Evolutionary conservation across 1,140 invertebrate genomes (phyloP), one percentile per base, ranked within the genome.

Genomic region (Luehdorfia chinensis): DNA sequence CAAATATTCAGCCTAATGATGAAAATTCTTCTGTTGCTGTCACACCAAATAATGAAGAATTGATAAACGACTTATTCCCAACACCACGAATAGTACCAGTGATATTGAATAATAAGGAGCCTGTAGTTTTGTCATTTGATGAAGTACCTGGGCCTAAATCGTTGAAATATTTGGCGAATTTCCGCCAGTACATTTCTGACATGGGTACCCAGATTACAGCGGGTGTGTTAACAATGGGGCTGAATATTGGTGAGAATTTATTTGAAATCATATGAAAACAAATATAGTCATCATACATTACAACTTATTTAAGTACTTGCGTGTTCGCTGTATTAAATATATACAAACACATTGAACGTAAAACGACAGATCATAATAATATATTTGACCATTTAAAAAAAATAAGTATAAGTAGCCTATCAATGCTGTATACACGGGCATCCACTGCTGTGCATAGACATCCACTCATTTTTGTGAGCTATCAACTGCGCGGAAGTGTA

Each of bases 181-280:
- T 89, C 45, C 90, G 90, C 77, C 84, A 87, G 62, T 89, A 90
- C 68, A 69, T 92, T 47, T 90, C 90, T 12, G 70, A 90, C 46
- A 60, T 91, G 43, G 90, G 90, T 62, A 91, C 90, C 54, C 90
- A 91, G 84, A 59, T 92, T 48, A 90, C 90, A 54, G 88, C 84
- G 54, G 87, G 88, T 66, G 57, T 88, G 58, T 71, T 92, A 51
- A 89, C 90, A 50, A 84, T 90, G 68, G 80, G 84, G 45, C 75
- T 92, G 46, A 90, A 87, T 57, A 72, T 89, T 55, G 88, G 91
- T 89, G 88, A 59, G 65, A 52, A 50, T 36, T 11, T 39, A 16
- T 14, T 31, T 16, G 5, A n/a, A n/a, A n/a, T n/a, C n/a, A n/a
- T n/a, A n/a, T n/a, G n/a, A n/a, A n/a, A n/a, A n/a, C n/a, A n/a